Base-by-base conservation (phyloP, 2,113 vertebrate genomes). In the Embiotoca jacksoni region DNA sequence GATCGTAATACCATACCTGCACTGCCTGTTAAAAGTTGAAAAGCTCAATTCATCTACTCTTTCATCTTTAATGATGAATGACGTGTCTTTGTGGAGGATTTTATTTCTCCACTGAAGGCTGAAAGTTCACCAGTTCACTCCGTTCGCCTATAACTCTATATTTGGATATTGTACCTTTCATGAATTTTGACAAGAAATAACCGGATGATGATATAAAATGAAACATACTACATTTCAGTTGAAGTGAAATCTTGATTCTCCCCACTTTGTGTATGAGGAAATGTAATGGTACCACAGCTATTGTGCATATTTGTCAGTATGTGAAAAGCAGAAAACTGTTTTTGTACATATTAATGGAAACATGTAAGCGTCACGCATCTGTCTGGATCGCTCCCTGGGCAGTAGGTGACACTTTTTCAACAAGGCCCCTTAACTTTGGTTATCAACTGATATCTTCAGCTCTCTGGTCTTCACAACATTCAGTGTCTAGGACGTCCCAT, bases 41-140 rank as follows among this genome's bases (percentile, higher is more conserved):
- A 82, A 82, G 73, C 69, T 65, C 58, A 23, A 60, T 75, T 89
- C 77, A 73, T 69, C 65, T 46, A 3, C 60, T 61, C 78, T 90
- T 86, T 88, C 39, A 6, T 72, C 78, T 82, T 72, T 74, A 73
- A 82, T 76, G 80, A 78, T 84, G 87, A 89, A 81, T 81, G 74
- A 75, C 74, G 41, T 54, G 54, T 81, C 80, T 83, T 86, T 80
- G 63, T 78, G 77, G 6, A 10, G 37, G 68, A 78, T 69, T 80
- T 68, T 3, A 13, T 65, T 73, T 78, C 53, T 84, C 16, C 47
- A 10, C 30, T 1, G 3, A 6, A n/a, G 59, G 61, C 39, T 36
- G 2, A 41, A 78, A 81, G 75, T 81, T 82, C 69, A 39, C 1
- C 54, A 15, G 62, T 71, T 81, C 68, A 74, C 49, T 52, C 52